Percentiles rank a stretch among this genome's conserved stretches.
These are phyloP conservation scores for Caerostris darwini DNA, from an alignment of 1,140 invertebrate genomes.

Conservation along the genomic window DNA sequence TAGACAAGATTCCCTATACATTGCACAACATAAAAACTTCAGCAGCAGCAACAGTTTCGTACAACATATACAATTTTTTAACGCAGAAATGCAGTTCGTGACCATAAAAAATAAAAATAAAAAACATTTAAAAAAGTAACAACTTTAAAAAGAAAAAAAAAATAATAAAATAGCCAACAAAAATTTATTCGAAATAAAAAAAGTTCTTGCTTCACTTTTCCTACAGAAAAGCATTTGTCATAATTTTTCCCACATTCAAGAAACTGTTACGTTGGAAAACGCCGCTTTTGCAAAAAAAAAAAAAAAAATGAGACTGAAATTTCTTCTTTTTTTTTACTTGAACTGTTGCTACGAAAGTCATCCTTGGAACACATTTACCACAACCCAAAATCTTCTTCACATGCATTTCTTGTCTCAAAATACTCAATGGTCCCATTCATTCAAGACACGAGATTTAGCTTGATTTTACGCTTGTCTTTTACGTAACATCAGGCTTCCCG, in stretches of 20 bases:
- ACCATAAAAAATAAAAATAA: background rate
- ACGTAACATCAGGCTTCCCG: background rate
- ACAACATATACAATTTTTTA: background rate
- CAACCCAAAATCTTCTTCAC: background rate
- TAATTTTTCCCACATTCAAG: background rate
- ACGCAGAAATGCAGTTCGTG: background rate
- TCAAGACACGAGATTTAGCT: background rate
- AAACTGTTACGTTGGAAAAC: background rate
- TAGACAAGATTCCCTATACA: background rate
- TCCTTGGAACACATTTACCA: background rate
- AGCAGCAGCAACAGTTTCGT: constrained; percentile 14
- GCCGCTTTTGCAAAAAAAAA: background rate
- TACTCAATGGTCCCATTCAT: background rate
- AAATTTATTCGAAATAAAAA: background rate
- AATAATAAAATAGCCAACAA: background rate
- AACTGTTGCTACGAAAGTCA: background rate
- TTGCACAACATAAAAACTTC: constrained; percentile 10
- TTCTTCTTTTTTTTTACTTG: background rate
- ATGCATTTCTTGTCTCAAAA: background rate
- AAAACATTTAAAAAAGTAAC: background rate
- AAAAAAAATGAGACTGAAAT: background rate
- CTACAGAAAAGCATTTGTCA: background rate
- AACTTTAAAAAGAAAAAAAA: background rate
- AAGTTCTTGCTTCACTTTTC: background rate
- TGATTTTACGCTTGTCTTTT: constrained; percentile 42